Conservation (phyloP, 2,113 vertebrate genomes). For the Oncorhynchus masou region DNA sequence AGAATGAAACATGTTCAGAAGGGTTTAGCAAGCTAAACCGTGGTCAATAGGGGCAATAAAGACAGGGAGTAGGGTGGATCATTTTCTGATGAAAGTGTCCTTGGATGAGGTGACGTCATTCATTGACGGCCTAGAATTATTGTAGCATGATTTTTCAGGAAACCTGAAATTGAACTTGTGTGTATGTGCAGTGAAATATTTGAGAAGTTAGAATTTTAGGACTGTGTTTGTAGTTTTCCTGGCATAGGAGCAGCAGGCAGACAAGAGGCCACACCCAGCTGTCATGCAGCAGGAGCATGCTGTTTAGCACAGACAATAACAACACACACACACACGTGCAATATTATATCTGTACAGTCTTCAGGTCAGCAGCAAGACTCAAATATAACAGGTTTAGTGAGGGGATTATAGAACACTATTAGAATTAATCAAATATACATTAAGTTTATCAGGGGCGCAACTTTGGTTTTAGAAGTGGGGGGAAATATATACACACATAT, state of each 20-base stretch:
- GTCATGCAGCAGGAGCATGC: slow-evolving; percentile 41
- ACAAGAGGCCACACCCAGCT: slow-evolving; percentile 60
- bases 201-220: slow-evolving; percentile 44
- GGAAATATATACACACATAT: no score
- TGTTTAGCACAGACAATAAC: slow-evolving; percentile 39
- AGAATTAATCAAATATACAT: neutral
- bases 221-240: slow-evolving; percentile 23
- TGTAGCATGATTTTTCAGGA: neutral
- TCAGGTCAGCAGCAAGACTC: neutral
- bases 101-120: neutral
- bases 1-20: neutral
- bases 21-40: no score
- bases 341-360: no score
- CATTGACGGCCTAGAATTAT: slow-evolving; percentile 12
- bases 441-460: neutral
- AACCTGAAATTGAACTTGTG: neutral
- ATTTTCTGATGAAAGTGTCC: neutral
- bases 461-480: no score
- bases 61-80: neutral
- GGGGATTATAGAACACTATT: neutral
- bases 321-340: neutral
- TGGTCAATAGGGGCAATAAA: neutral
- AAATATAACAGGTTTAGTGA: neutral
- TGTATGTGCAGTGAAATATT: slow-evolving; percentile 1
- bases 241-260: slow-evolving; percentile 29